These are phyloP conservation scores for Triplophysa dalaica DNA, from an alignment of 2,113 vertebrate species.

Conservation along the genomic window DNA sequence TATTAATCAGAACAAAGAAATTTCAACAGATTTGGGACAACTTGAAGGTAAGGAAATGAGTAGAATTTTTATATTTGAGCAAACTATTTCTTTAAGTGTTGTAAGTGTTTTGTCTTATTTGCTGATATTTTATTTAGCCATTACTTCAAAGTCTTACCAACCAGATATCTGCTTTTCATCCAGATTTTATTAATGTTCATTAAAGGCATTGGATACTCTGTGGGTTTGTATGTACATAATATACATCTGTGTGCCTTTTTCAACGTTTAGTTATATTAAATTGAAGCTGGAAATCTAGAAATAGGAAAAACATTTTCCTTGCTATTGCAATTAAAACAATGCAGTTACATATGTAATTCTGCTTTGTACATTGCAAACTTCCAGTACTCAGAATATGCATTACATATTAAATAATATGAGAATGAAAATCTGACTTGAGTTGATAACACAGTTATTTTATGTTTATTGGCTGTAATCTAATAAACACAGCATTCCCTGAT, in stretches of 20 bases:
- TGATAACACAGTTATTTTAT: too few species aligned
- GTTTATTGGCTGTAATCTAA: too few species aligned
- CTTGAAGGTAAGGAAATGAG: too few species aligned
- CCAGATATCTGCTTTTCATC: constrained; percentile 71
- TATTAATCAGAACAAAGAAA: too few species aligned
- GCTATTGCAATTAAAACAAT: constrained; percentile 7
- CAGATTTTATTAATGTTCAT: constrained; percentile 47
- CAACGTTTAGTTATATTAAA: not conserved
- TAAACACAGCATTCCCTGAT: too few species aligned
- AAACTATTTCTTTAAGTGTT: not conserved
- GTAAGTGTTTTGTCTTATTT: constrained; percentile 50
- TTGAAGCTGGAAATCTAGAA: not conserved
- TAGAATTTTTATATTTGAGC: too few species aligned
- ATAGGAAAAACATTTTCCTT: not conserved
- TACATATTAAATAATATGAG: too few species aligned
- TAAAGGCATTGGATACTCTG: constrained; percentile 67
- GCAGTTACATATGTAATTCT: too few species aligned
- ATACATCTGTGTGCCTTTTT: not conserved
- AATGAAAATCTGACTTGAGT: too few species aligned
- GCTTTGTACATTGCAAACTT: too few species aligned
- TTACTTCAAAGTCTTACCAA: constrained; percentile 59
- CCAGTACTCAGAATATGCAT: too few species aligned
- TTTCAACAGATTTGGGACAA: too few species aligned
- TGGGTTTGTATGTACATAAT: constrained; percentile 5
- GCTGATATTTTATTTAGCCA: constrained; percentile 61